A percentile compares a stretch with the other conserved stretches of the same genome.
These are phyloP conservation scores for Chroicocephalus ridibundus DNA, from an alignment of 2,113 vertebrate species.

Conservation along the genomic window DNA sequence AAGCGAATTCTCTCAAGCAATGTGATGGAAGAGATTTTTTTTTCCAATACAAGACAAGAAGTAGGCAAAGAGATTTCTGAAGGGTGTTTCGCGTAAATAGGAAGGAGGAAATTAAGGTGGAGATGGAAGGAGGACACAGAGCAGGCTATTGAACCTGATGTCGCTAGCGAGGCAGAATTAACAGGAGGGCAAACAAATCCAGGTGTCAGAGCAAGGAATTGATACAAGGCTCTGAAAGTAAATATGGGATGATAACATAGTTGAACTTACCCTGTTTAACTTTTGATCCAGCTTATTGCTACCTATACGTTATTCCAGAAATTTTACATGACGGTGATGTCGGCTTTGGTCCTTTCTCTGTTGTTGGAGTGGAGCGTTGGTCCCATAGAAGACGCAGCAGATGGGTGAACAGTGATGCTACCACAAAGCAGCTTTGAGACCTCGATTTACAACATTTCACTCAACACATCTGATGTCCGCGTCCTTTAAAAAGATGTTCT, in stretches of 20 bases:
- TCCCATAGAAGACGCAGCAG: background rate
- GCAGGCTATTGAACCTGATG: background rate
- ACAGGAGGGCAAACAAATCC: background rate
- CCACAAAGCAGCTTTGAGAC: background rate
- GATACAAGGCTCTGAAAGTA: background rate
- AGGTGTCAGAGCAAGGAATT: background rate
- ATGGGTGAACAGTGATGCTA: background rate
- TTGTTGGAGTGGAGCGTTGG: background rate
- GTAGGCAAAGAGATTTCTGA: background rate
- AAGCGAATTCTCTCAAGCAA: background rate
- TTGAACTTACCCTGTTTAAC: background rate
- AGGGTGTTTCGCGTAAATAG: background rate
- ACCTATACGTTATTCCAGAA: background rate
- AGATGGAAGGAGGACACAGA: background rate
- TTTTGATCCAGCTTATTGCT: background rate
- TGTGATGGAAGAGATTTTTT: background rate
- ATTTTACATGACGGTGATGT: background rate
- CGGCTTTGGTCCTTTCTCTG: background rate
- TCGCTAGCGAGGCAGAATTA: background rate
- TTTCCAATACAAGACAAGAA: background rate
- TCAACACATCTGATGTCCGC: background rate
- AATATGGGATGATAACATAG: background rate
- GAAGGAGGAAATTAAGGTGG: background rate
- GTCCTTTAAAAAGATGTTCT: background rate
- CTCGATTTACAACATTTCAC: background rate